Evolutionary conservation across 2,888 invertebrate genomes (phyloP).

Genomic region (Drosophila atroscutellata): DNA sequence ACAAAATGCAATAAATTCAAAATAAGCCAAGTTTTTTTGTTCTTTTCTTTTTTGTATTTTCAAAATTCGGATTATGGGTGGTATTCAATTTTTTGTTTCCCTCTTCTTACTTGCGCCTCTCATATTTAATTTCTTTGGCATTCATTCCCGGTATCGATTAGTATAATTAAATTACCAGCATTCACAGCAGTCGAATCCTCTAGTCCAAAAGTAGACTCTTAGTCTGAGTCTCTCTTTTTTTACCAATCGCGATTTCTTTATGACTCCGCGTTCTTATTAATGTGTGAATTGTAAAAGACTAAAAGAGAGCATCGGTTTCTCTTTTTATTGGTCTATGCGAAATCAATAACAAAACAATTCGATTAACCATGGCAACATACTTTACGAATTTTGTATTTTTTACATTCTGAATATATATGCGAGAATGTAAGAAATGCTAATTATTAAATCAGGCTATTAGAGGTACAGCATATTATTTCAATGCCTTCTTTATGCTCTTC

Average conservation of each 20-base stretch:
- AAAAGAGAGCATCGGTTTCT: background rate
- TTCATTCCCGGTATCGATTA: constrained; percentile 26
- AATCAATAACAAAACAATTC: background rate
- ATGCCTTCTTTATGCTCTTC: background rate
- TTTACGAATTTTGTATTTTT: background rate
- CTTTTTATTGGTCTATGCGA: background rate
- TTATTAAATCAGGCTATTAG: background rate
- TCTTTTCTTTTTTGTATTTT: background rate
- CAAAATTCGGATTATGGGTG: constrained; percentile 46
- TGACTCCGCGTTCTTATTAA: background rate
- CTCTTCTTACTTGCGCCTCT: background rate
- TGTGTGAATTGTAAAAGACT: background rate
- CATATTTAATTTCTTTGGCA: constrained; percentile 1
- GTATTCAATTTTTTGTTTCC: constrained; percentile 21
- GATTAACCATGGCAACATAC: background rate
- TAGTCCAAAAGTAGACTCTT: background rate
- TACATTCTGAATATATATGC: background rate
- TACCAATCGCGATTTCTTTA: too few species aligned
- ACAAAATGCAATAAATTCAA: constrained; percentile 70
- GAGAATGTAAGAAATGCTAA: background rate
- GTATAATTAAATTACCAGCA: constrained; percentile 2
- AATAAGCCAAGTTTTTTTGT: constrained; percentile 10
- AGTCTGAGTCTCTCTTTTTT: background rate
- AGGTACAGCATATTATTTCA: background rate
- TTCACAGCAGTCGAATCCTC: background rate